Conservation (phyloP, 2,113 vertebrate species). For the Tautogolabrus adspersus region DNA sequence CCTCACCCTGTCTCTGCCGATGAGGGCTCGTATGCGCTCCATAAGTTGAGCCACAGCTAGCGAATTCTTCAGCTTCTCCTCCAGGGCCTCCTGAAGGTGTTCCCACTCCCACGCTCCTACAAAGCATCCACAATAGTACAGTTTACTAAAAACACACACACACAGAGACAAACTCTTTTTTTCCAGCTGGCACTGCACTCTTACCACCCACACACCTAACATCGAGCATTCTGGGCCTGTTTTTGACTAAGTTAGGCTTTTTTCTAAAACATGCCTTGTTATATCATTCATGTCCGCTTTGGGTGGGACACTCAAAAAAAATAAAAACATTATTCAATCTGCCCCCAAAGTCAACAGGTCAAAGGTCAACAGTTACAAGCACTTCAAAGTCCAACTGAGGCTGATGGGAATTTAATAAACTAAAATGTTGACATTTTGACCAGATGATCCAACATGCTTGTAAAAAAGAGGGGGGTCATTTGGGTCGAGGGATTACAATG, state of each 20-base stretch:
- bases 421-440: too few relatives aligned
- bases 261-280: slow-evolving; percentile 42
- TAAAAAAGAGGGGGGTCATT: background rate
- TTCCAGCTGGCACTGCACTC: slow-evolving; percentile 26
- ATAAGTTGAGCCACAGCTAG: slow-evolving; percentile 89
- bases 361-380: background rate
- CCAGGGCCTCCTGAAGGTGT: slow-evolving; percentile 90
- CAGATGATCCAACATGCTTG: too few relatives aligned
- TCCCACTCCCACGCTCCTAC: slow-evolving; percentile 95
- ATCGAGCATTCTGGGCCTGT: slow-evolving; percentile 27
- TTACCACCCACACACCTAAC: slow-evolving; percentile 44
- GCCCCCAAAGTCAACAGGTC: background rate
- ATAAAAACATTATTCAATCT: background rate
- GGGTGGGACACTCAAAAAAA: background rate
- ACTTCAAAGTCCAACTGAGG: background rate
- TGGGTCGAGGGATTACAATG: background rate
- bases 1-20: slow-evolving; percentile 83
- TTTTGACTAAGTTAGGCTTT: slow-evolving; percentile 38
- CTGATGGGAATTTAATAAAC: background rate
- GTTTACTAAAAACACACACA: slow-evolving; percentile 11
- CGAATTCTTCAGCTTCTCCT: slow-evolving; percentile 90
- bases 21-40: slow-evolving; percentile 91
- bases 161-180: slow-evolving; percentile 36
- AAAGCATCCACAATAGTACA: slow-evolving; percentile 58
- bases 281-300: slow-evolving; percentile 38